Evolutionary conservation across 1,140 invertebrate species (phyloP).

Genomic region (Orchestia grillus): DNA sequence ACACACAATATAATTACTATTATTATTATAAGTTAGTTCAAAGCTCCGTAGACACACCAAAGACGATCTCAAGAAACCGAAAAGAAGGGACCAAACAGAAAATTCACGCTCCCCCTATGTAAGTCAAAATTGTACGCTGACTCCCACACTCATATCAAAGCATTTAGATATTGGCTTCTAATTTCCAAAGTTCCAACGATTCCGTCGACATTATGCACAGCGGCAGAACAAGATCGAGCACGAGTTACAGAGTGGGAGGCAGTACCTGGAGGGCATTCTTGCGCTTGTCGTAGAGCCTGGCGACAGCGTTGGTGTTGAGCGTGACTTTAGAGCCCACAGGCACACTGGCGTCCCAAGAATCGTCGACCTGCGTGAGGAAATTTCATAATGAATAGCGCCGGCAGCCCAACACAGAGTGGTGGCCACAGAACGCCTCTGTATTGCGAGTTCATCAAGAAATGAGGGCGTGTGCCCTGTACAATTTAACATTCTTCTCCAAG

Average conservation of each 20-base stretch:
- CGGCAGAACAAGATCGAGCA: background rate
- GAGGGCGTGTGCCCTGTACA: too few species aligned
- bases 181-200: background rate
- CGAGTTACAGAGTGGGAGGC: background rate
- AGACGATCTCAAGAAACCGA: too few species aligned
- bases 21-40: too few species aligned
- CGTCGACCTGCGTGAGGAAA: background rate
- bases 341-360: conserved; percentile 28
- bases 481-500: too few species aligned
- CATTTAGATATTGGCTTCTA: background rate
- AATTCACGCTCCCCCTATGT: background rate
- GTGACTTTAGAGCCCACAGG: conserved; percentile 31
- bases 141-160: background rate
- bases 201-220: background rate
- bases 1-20: too few species aligned
- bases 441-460: too few species aligned
- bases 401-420: background rate
- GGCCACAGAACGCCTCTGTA: background rate
- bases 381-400: background rate
- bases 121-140: background rate
- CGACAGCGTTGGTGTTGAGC: background rate
- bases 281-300: conserved; percentile 42
- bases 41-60: too few species aligned
- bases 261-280: conserved; percentile 2
- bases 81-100: too few species aligned